Evolutionary conservation across 2,888 invertebrate species (phyloP).

Genomic region (Cosmopolites sordidus): DNA sequence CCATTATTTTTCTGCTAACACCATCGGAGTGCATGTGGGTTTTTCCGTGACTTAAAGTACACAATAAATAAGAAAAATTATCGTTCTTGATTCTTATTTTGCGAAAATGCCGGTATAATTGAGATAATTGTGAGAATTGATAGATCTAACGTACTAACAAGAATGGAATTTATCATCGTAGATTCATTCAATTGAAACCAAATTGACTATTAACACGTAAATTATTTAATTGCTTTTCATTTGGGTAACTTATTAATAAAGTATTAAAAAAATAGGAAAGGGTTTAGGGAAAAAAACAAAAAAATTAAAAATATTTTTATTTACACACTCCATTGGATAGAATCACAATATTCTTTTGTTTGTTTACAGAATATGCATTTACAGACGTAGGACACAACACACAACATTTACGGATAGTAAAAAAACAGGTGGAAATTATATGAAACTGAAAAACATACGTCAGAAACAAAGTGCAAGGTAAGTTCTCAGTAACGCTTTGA

Average conservation of each 20-base stretch:
- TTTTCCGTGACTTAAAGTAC: too few relatives aligned
- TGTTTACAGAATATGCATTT: constrained; percentile 43
- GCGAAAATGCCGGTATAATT: constrained; percentile 7
- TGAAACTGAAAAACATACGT: constrained; percentile 41
- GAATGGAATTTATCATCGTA: constrained; percentile 8
- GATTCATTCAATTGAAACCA: background rate
- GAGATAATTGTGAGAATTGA: constrained; percentile 17
- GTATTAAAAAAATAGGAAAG: background rate
- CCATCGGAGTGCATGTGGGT: too few relatives aligned
- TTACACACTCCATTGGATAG: background rate
- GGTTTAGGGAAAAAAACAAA: background rate
- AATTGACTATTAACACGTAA: too few relatives aligned
- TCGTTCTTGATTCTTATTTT: too few relatives aligned
- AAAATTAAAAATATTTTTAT: background rate
- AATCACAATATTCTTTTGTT: constrained; percentile 18
- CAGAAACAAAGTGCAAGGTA: constrained; percentile 34
- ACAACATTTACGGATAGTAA: constrained; percentile 33
- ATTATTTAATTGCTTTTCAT: too few relatives aligned
- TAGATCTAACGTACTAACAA: constrained; percentile 13
- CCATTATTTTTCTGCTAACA: too few relatives aligned
- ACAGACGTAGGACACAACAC: constrained; percentile 40
- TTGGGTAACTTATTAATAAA: background rate
- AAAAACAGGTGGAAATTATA: constrained; percentile 41
- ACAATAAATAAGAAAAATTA: too few relatives aligned
- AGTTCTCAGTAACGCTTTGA: constrained; percentile 20